Conservation (phyloP, 1,140 invertebrate genomes). For the Drosophila sp. region DNA sequence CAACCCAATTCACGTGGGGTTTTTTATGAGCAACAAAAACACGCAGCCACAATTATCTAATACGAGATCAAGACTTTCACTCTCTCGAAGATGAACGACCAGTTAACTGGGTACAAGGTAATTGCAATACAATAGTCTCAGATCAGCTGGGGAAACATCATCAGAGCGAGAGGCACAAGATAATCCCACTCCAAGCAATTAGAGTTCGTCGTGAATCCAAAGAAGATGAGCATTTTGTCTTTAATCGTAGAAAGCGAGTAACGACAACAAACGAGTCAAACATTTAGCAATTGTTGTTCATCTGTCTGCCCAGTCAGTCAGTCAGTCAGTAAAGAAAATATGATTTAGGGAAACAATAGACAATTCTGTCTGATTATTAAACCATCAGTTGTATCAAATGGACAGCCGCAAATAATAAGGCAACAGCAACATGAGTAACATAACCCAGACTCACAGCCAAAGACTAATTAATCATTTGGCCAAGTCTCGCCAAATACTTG, state of each 20-base stretch:
- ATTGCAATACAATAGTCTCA: slow-evolving; percentile 33
- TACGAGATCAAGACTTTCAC: slow-evolving; percentile 41
- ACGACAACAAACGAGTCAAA: slow-evolving; percentile 65
- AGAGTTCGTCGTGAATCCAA: slow-evolving; percentile 27
- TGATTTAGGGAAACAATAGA: slow-evolving; percentile 70
- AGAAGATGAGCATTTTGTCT: slow-evolving; percentile 55
- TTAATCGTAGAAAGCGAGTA: slow-evolving; percentile 71
- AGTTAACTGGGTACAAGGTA: slow-evolving; percentile 9
- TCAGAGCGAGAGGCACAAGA: not conserved
- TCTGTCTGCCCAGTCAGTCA: slow-evolving; percentile 25
- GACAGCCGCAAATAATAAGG: slow-evolving; percentile 18
- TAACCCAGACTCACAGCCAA: slow-evolving; percentile 15
- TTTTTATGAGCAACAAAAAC: not conserved
- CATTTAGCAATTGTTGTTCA: slow-evolving; percentile 65
- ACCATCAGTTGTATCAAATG: slow-evolving; percentile 59
- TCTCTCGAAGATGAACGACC: slow-evolving; percentile 16
- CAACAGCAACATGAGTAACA: slow-evolving; percentile 50
- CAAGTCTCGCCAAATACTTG: slow-evolving; percentile 26
- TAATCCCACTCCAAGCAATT: slow-evolving; percentile 35
- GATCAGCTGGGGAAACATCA: slow-evolving; percentile 13
- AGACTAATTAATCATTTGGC: slow-evolving; percentile 77
- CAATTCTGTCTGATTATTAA: slow-evolving; percentile 79
- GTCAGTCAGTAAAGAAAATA: slow-evolving; percentile 43
- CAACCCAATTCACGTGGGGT: slow-evolving; percentile 26
- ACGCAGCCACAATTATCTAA: slow-evolving; percentile 33